phyloP scores from a whole-genome alignment of 2,888 invertebrate species.

The Harpalus rubripes region DNA sequence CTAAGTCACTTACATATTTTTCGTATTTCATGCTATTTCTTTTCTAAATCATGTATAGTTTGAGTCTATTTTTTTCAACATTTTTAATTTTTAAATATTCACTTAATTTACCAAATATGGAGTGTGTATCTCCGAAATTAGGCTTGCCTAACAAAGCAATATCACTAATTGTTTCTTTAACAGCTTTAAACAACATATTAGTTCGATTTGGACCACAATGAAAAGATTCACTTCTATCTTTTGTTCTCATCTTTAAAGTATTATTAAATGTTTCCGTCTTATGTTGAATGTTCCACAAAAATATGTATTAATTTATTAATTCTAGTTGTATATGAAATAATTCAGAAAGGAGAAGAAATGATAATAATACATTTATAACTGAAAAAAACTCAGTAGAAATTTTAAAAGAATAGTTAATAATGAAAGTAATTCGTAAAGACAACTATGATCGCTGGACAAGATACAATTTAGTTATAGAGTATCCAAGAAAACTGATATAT shows the following conservation, averaged over 20 bases:
- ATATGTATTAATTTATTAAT: too few species aligned
- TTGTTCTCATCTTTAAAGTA: background rate
- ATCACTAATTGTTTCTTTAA: background rate
- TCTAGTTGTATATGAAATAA: too few species aligned
- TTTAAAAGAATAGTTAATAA: too few species aligned
- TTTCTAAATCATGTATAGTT: background rate
- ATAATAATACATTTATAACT: too few species aligned
- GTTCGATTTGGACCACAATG: background rate
- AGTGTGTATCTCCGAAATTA: background rate
- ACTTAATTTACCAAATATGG: background rate
- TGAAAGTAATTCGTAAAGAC: too few species aligned
- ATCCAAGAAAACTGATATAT: too few species aligned
- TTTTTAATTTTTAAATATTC: background rate
- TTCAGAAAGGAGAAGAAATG: too few species aligned
- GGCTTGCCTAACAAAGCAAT: background rate
- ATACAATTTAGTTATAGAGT: too few species aligned
- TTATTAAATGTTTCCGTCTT: too few species aligned
- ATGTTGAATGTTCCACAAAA: too few species aligned
- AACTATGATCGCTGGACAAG: too few species aligned
- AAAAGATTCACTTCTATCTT: background rate
- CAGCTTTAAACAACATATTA: background rate
- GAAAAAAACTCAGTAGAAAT: too few species aligned
- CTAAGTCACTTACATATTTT: background rate
- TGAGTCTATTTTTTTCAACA: background rate
- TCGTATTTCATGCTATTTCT: background rate